Base-by-base conservation (phyloP, 2,888 invertebrate species). In the Dicranocentrus wangi region DNA sequence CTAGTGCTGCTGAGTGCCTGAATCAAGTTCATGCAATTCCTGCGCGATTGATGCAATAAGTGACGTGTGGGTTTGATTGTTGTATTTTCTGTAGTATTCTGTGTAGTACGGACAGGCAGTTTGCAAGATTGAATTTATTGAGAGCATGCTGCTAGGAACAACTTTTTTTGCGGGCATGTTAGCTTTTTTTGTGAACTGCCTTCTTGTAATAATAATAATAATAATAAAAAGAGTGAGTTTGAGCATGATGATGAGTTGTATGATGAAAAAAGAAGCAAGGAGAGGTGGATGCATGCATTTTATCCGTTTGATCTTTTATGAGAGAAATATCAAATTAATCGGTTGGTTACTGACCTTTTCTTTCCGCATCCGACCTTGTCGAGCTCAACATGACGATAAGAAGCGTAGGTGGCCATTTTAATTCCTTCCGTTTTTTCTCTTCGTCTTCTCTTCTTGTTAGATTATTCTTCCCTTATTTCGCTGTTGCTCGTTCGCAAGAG, bases 291-390 rank as follows among this genome's bases (percentile, higher is more conserved):
- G 25, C 32, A 39, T 10, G 60, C 28, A 43, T 66, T 43, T 17
- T 63, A 32, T 61, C 63, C 13, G 39, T 63, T 3, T 63, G 53
- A 73, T 73, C 80, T 80, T 68, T 47, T 43, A 47, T 15, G 69
- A 73, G 27, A 61, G 70, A 47, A 75, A 80, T 61, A 76, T n/a
- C n/a, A 71, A 81, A 76, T 66, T 70, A 81, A 76, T 70, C 58
- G 69, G 25, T 78, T 82, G 78, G 81, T 70, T 68, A 86, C 90
- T 91, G 91, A 96, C 96, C 95, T 94, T 91, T 95, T 95, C 91
- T 96, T 96, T 89, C 95, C 95, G 90, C 94, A 94, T 89, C 96
- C 96, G 89, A 96, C 94, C 91, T 95, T 95, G 92, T 95, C 95
- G 88, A 96, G 93, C 91, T 96, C 96, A 90, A 96, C 93, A 91